Conservation (phyloP, 2,888 invertebrate species). For the Tholera decimalis region DNA sequence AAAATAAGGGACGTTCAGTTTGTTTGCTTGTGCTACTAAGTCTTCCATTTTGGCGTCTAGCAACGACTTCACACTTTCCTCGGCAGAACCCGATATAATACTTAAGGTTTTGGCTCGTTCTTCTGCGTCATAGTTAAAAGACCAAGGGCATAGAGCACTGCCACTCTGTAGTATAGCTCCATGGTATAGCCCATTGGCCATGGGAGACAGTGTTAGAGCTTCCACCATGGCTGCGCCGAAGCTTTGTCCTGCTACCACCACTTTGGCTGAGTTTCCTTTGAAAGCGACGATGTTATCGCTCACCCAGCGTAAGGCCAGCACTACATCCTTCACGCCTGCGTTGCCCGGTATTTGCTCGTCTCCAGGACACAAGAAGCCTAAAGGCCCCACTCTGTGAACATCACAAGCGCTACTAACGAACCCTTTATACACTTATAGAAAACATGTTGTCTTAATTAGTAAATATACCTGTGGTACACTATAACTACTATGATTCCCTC, state of each 20-base stretch:
- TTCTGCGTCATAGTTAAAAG: slow-evolving; percentile 83
- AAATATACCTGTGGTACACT: slow-evolving; percentile 80
- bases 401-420: not conserved
- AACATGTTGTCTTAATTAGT: not conserved
- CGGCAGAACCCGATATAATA: slow-evolving; percentile 59
- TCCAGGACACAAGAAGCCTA: slow-evolving; percentile 82
- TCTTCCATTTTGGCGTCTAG: slow-evolving; percentile 68
- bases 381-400: slow-evolving; percentile 78
- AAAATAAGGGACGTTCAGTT: slow-evolving; percentile 77
- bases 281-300: slow-evolving; percentile 87
- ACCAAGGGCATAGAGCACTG: slow-evolving; percentile 82
- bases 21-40: slow-evolving; percentile 71
- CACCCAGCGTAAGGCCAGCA: slow-evolving; percentile 84
- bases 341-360: slow-evolving; percentile 84
- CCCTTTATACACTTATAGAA: not conserved
- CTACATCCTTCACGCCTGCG: slow-evolving; percentile 83
- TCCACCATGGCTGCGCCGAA: slow-evolving; percentile 86
- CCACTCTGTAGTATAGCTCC: slow-evolving; percentile 86
- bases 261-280: slow-evolving; percentile 81
- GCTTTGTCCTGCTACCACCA: slow-evolving; percentile 83
- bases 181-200: slow-evolving; percentile 78
- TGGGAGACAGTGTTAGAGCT: slow-evolving; percentile 76
- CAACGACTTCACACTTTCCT: slow-evolving; percentile 63
- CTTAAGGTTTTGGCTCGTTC: slow-evolving; percentile 73
- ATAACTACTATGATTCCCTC: slow-evolving; percentile 80